Conservation (phyloP, 2,888 invertebrate genomes). For the Hirtodrosophila histrioides region DNA sequence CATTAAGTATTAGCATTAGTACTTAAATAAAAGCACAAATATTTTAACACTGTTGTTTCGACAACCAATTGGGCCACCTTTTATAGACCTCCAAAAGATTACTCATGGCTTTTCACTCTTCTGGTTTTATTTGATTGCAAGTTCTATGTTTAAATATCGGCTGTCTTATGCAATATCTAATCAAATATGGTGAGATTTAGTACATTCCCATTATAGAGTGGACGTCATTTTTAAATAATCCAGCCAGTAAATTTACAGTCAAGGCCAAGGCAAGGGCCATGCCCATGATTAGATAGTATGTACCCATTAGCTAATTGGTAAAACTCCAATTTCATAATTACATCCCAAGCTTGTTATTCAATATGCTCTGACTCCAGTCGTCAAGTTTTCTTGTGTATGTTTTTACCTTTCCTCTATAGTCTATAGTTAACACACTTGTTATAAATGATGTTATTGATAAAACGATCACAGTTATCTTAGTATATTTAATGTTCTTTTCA, state of each 20-base stretch:
- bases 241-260: slow-evolving; percentile 30
- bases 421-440: too few species aligned
- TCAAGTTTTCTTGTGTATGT: background rate
- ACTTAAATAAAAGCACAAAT: slow-evolving; percentile 54
- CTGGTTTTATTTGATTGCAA: slow-evolving; percentile 5
- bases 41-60: background rate
- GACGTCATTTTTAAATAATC: slow-evolving; percentile 39
- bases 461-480: too few species aligned
- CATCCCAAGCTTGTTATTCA: too few species aligned
- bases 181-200: slow-evolving; percentile 40
- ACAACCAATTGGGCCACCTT: slow-evolving; percentile 1
- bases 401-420: too few species aligned
- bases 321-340: too few species aligned
- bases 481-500: too few species aligned
- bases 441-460: too few species aligned
- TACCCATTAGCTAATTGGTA: background rate
- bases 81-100: background rate
- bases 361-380: background rate
- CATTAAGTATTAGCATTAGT: slow-evolving; percentile 55
- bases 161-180: slow-evolving; percentile 43
- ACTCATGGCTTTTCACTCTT: slow-evolving; percentile 3
- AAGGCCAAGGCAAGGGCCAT: slow-evolving; percentile 19
- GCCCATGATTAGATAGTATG: slow-evolving; percentile 31
- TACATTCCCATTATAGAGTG: slow-evolving; percentile 40
- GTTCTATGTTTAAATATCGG: slow-evolving; percentile 11